These are phyloP conservation scores for Bombyx huttoni DNA, from an alignment of 2,888 invertebrate genomes.

Conservation along the genomic window DNA sequence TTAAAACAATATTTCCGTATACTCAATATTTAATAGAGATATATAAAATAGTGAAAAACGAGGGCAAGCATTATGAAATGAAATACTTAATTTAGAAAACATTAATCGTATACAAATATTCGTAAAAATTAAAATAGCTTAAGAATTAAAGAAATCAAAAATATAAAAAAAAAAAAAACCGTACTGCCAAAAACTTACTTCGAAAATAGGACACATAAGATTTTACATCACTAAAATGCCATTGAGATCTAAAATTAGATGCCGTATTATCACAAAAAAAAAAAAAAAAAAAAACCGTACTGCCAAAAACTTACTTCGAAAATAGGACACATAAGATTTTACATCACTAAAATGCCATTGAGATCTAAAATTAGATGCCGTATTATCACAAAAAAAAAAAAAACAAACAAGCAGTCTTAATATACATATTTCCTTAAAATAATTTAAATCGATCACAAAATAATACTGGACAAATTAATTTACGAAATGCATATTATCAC, in stretches of 20 bases:
- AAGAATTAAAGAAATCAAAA: background rate
- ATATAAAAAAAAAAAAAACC: too few relatives aligned
- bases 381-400: constrained; percentile 12
- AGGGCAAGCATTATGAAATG: background rate
- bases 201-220: background rate
- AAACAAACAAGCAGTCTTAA: constrained; percentile 10
- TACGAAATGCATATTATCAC: background rate
- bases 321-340: background rate
- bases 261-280: constrained; percentile 14
- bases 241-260: constrained; percentile 18
- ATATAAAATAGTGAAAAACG: background rate
- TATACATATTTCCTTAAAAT: background rate
- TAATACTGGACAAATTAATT: constrained; percentile 1
- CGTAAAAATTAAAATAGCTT: constrained; percentile 1
- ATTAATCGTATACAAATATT: constrained; percentile 2
- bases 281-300: too few relatives aligned
- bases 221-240: background rate
- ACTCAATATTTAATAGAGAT: background rate
- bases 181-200: background rate
- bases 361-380: constrained; percentile 17
- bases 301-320: background rate
- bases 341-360: constrained; percentile 5
- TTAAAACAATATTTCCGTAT: background rate
- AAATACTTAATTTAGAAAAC: background rate
- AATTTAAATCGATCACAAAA: constrained; percentile 24